Conservation (phyloP, 2,113 vertebrate species). For the Rhadina sibilatrix region DNA sequence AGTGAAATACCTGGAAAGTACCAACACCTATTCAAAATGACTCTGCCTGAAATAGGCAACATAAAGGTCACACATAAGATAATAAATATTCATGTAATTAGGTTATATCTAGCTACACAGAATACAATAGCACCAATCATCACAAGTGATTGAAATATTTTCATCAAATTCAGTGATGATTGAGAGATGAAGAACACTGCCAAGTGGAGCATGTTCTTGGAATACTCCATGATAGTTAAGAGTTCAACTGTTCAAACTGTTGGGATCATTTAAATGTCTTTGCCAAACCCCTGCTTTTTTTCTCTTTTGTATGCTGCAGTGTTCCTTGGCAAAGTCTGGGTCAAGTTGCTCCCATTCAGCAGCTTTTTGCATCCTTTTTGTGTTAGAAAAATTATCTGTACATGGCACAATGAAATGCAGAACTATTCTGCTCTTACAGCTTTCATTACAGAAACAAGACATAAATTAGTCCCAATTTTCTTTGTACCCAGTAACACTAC, state of each 20-base stretch:
- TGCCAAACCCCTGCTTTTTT: neutral
- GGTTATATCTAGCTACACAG: constrained; percentile 1
- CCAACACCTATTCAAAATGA: neutral
- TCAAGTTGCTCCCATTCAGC: neutral
- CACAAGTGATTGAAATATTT: constrained; percentile 35
- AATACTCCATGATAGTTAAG: neutral
- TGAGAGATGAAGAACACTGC: neutral
- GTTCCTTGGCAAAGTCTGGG: neutral
- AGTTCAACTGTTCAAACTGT: neutral
- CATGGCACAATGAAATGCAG: neutral
- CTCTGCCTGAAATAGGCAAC: neutral
- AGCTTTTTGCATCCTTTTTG: neutral
- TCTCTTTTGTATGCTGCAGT: neutral
- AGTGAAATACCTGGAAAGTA: neutral
- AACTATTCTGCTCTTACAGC: neutral
- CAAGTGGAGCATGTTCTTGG: neutral
- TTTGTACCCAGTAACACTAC: neutral
- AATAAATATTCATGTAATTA: constrained; percentile 67
- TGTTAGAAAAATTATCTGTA: neutral
- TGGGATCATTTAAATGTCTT: neutral
- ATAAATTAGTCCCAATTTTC: neutral
- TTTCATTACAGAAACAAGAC: neutral
- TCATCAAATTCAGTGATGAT: neutral
- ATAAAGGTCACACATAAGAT: constrained; percentile 11
- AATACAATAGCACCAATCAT: constrained; percentile 25